Evolutionary conservation across 2,797 vertebrate species (phyloP).

Genomic region (Hybognathus amarus): DNA sequence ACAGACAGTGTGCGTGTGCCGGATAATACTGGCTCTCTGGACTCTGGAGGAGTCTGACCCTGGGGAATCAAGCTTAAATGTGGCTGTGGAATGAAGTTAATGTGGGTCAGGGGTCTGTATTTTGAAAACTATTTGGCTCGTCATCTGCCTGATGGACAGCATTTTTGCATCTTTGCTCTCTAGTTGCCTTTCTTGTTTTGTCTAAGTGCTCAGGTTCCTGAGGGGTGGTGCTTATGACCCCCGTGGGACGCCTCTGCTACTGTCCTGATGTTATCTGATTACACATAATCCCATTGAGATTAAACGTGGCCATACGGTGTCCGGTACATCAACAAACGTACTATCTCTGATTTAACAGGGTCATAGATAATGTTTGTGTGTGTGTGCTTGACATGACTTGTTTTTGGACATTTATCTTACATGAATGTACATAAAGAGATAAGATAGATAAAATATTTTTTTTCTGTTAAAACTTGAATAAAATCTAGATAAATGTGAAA

Average conservation of each 20-base stretch:
- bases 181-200: slow-evolving; percentile 32
- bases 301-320: background rate
- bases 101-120: slow-evolving; percentile 30
- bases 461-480: background rate
- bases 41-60: slow-evolving; percentile 6
- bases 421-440: background rate
- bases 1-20: background rate
- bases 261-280: slow-evolving; percentile 28
- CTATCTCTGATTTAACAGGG: background rate
- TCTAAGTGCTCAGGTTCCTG: background rate
- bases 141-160: background rate
- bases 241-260: background rate
- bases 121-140: slow-evolving; percentile 2
- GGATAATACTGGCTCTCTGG: slow-evolving; percentile 2
- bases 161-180: slow-evolving; percentile 21
- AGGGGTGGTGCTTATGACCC: background rate
- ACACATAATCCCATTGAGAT: background rate
- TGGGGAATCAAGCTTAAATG: slow-evolving; percentile 29
- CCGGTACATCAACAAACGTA: background rate
- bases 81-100: slow-evolving; percentile 21
- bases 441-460: background rate
- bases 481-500: background rate
- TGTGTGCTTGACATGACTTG: background rate
- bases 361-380: background rate
- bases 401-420: background rate